Evolutionary conservation across 2,888 invertebrate species (phyloP).

Genomic region (Heliconius ethilla): DNA sequence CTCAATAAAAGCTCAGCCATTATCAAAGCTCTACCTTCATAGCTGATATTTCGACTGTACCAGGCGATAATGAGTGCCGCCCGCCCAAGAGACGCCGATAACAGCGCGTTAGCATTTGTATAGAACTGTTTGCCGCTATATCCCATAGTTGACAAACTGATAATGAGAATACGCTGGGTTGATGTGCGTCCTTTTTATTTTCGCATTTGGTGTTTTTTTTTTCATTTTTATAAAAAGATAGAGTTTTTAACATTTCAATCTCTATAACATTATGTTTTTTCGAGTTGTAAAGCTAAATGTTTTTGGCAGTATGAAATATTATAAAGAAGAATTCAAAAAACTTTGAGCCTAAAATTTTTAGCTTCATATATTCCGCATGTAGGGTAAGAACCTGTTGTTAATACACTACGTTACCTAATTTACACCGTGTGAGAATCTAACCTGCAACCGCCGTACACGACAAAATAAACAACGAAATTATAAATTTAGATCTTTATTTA

Average conservation of each 20-base stretch:
- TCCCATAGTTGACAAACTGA: conserved; percentile 41
- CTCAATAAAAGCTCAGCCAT: neutral
- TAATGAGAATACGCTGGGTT: neutral
- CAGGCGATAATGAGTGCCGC: conserved; percentile 38
- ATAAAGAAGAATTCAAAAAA: too few relatives aligned
- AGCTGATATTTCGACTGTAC: conserved; percentile 11
- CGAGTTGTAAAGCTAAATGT: too few relatives aligned
- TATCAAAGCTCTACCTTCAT: neutral
- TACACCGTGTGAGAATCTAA: neutral
- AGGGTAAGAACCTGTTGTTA: too few relatives aligned
- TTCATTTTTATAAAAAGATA: too few relatives aligned
- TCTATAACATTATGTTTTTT: too few relatives aligned
- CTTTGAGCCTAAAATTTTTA: too few relatives aligned
- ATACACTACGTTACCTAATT: too few relatives aligned
- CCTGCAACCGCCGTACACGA: neutral
- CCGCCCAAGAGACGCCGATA: conserved; percentile 43
- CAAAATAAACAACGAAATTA: too few relatives aligned
- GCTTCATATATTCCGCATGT: too few relatives aligned
- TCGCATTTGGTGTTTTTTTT: neutral
- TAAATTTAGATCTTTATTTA: neutral
- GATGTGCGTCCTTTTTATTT: neutral
- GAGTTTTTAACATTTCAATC: too few relatives aligned
- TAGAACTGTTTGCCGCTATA: conserved; percentile 43
- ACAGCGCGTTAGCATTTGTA: conserved; percentile 47
- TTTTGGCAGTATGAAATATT: too few relatives aligned